phyloP scores from a whole-genome alignment of 1,140 invertebrate species.

The Halyomorpha halys region DNA sequence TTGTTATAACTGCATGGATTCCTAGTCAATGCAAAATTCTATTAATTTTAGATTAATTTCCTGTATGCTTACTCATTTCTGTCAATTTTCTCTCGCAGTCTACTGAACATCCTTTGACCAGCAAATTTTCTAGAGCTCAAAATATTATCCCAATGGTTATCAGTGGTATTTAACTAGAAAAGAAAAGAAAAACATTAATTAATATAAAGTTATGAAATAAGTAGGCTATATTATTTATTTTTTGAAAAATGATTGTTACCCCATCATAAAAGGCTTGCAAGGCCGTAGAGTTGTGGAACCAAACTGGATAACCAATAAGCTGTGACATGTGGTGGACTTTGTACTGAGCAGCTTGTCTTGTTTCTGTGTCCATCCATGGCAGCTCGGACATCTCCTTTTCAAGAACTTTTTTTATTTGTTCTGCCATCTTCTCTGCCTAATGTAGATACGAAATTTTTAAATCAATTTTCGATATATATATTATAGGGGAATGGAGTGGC shows the following conservation, averaged over 20 bases:
- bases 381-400: constrained; percentile 41
- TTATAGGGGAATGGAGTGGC: too few species aligned
- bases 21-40: too few species aligned
- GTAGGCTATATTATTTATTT: not conserved
- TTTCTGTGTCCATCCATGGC: constrained; percentile 52
- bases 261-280: constrained; percentile 38
- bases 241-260: constrained; percentile 30
- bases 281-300: constrained; percentile 44
- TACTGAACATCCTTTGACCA: constrained; percentile 47
- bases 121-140: constrained; percentile 29
- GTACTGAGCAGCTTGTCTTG: constrained; percentile 43
- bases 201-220: not conserved
- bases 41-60: too few species aligned
- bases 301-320: constrained; percentile 56
- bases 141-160: constrained; percentile 45
- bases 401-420: constrained; percentile 45
- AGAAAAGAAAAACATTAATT: constrained; percentile 10
- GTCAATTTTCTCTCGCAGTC: constrained; percentile 48
- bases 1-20: too few species aligned
- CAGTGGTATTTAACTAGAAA: constrained; percentile 30
- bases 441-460: too few species aligned
- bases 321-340: constrained; percentile 49
- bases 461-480: too few species aligned
- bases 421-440: constrained; percentile 43
- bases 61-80: constrained; percentile 42